Evolutionary conservation across 64 coral and sea anemone species (phyloP).

Genomic region (Montipora sp.): DNA sequence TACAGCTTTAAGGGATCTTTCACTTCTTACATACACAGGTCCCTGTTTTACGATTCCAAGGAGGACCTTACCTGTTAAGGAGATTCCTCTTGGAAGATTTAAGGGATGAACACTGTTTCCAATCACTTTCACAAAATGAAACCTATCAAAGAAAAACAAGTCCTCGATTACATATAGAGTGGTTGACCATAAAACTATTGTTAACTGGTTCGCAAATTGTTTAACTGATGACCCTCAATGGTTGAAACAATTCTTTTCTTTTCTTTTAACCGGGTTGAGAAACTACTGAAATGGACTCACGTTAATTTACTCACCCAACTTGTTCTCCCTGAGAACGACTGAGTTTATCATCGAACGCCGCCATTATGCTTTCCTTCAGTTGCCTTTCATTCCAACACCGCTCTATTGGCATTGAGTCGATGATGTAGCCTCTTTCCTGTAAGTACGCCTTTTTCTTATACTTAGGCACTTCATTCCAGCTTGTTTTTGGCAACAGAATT

Average conservation of each 20-base stretch:
- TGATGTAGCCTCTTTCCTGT: constrained; percentile 19
- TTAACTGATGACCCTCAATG: no score
- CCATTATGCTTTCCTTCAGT: not conserved
- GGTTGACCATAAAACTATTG: no score
- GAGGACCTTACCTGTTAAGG: constrained; percentile 1
- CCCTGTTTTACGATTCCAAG: constrained; percentile 35
- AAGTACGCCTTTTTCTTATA: constrained; percentile 12
- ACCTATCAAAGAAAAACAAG: not conserved
- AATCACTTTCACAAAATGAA: constrained; percentile 50
- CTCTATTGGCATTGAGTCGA: constrained; percentile 27
- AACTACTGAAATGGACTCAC: no score
- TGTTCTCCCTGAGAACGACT: not conserved
- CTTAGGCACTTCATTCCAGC: not conserved
- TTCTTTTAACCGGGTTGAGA: no score
- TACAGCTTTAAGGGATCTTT: constrained; percentile 16
- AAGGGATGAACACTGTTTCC: constrained; percentile 8
- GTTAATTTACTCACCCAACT: not conserved
- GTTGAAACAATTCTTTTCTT: no score
- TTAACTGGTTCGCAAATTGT: no score
- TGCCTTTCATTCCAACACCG: not conserved
- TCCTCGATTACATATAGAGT: no score
- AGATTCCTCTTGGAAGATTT: constrained; percentile 37
- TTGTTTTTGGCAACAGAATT: constrained; percentile 20
- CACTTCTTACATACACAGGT: constrained; percentile 30
- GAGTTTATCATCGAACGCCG: no score